Evolutionary conservation across 2,113 vertebrate species (phyloP).

Genomic region (Chloropsis hardwickii): DNA sequence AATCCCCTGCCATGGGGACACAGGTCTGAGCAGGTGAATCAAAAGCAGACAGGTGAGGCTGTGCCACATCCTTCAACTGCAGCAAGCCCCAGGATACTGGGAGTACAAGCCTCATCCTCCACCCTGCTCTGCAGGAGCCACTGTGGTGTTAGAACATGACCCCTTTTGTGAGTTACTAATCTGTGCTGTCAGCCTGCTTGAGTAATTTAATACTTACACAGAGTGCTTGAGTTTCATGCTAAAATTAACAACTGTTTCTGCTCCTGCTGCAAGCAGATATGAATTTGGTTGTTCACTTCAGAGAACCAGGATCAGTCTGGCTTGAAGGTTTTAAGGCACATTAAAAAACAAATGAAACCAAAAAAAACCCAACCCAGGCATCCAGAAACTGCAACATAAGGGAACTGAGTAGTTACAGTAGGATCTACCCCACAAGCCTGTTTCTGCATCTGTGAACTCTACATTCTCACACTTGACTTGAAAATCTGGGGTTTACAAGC

Average conservation of each 20-base stretch:
- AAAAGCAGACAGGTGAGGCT: not conserved
- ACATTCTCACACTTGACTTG: not conserved
- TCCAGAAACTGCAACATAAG: not conserved
- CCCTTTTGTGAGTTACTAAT: not conserved
- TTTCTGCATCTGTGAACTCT: not conserved
- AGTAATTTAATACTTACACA: not conserved
- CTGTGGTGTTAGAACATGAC: not conserved
- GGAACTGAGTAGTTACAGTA: not conserved
- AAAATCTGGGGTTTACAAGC: not conserved
- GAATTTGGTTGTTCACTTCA: not conserved
- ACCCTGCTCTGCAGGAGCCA: not conserved
- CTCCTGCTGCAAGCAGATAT: not conserved
- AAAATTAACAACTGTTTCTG: not conserved
- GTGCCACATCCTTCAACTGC: not conserved
- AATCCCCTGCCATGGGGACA: not conserved
- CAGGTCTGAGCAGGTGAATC: accelerated
- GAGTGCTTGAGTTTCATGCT: not conserved
- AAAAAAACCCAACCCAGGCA: not conserved
- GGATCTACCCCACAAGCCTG: not conserved
- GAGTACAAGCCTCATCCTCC: not conserved
- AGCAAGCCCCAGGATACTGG: not conserved
- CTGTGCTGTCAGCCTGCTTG: not conserved
- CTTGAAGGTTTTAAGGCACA: not conserved
- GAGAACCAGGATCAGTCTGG: not conserved
- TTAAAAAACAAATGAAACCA: not conserved